Evolutionary conservation across 1,140 invertebrate species (phyloP).

Genomic region (Drosophila malerkotliana): DNA sequence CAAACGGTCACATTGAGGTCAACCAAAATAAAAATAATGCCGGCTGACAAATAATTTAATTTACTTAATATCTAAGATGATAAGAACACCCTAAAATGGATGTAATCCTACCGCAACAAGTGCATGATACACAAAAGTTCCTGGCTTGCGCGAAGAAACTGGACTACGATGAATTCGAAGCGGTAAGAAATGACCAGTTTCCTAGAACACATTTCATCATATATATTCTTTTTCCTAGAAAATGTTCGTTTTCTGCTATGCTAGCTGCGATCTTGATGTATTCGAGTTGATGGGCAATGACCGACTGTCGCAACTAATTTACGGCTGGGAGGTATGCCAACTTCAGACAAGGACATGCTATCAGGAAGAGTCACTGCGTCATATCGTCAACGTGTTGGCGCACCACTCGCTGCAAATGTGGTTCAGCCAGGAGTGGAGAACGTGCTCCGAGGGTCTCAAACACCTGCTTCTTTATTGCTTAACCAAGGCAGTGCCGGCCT

Average conservation of each 20-base stretch:
- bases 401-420: constrained; percentile 67
- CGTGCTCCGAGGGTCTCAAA: constrained; percentile 45
- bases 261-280: constrained; percentile 63
- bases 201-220: background rate
- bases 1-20: background rate
- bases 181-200: constrained; percentile 27
- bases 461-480: constrained; percentile 53
- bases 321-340: constrained; percentile 69
- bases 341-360: constrained; percentile 28
- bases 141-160: constrained; percentile 45
- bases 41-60: constrained; percentile 13
- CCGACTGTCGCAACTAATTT: constrained; percentile 57
- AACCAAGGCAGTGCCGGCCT: constrained; percentile 25
- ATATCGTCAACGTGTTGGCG: constrained; percentile 53
- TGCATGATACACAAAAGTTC: constrained; percentile 53
- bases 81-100: constrained; percentile 40
- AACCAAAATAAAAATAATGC: constrained; percentile 5
- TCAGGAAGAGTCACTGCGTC: constrained; percentile 35
- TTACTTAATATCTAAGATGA: background rate
- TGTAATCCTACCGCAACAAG: constrained; percentile 42
- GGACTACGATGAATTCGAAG: constrained; percentile 64
- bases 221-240: constrained; percentile 28
- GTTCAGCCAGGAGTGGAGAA: constrained; percentile 73
- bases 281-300: constrained; percentile 71
- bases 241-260: constrained; percentile 64